Base-by-base conservation (phyloP, 1,140 invertebrate species). In the Agrilus planipennis region DNA sequence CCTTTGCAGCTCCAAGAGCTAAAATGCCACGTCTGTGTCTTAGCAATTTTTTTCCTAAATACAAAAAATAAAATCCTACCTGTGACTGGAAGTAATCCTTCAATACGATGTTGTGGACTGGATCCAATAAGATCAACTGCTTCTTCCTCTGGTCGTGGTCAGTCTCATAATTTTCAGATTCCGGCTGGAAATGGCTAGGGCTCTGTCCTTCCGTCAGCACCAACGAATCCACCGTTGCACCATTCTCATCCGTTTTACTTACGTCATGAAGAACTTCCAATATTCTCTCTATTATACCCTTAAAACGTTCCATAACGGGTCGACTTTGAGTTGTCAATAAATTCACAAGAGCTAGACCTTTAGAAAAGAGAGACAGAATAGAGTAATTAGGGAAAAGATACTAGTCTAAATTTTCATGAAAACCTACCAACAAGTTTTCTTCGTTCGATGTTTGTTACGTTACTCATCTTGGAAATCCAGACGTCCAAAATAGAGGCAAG, bases 221-320 rank as follows among this genome's bases (percentile, higher is more conserved):
- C 9, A 73, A 56, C 11, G 65, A 64, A 52, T 72, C 71, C 23
- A 37, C 54, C 32, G 29, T 28, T n/a, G 43, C 27, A 19, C 76
- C 76, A 45, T 68, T 72, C 11, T 85, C 79, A 51, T 86, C 81
- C 34, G 68, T 71, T 53, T 75, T 78, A 55, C 76, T 81, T 32
- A 94, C 76, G 59, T 95, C 90, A 64, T 90, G 86, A 27, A 95
- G 63, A 5, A 84, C 77, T 66, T 91, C 84, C 19, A 83, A 75
- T 49, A 92, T 76, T 51, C 79, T 75, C 29, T 80, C 67, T 47
- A 92, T 71, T 32, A 91, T 84, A 14, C 69, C 69, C 35, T 76
- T 73, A 61, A 90, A 84, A 41, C 79, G 70, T 53, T 83, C 75
- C 23, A 83, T 62, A 31, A 91, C 72, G 17, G 77, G 64, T 42